phyloP scores from a whole-genome alignment of 2,797 vertebrate genomes.

The Acanthornis magna region DNA sequence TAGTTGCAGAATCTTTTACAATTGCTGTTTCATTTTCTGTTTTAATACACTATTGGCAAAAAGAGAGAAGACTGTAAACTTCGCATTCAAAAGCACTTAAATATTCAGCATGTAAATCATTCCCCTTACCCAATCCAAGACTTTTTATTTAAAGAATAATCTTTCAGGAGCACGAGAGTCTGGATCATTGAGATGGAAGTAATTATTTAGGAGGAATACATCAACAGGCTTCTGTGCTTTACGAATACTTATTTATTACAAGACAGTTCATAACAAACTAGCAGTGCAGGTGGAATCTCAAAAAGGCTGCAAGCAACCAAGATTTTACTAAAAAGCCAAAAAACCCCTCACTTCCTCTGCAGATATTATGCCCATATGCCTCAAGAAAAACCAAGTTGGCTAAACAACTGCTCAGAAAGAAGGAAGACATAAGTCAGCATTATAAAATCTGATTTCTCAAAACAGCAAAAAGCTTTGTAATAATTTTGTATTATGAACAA shows the following conservation, averaged over 20 bases:
- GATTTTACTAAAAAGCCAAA: neutral
- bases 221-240: neutral
- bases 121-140: neutral
- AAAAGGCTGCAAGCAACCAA: neutral
- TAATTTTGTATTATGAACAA: neutral
- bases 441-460: neutral
- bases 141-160: neutral
- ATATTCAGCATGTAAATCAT: neutral
- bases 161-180: neutral
- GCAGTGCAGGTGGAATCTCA: neutral
- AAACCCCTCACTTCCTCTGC: neutral
- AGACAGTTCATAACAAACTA: neutral
- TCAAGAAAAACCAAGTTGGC: neutral
- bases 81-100: neutral
- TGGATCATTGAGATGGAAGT: neutral
- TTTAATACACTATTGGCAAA: slow-evolving; percentile 53
- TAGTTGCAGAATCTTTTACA: slow-evolving; percentile 16
- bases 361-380: neutral
- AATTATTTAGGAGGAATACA: neutral
- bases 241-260: neutral
- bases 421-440: neutral
- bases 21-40: slow-evolving; percentile 13
- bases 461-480: neutral
- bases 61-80: neutral
- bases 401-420: neutral